Evolutionary conservation across 2,797 vertebrate species (phyloP).

Genomic region (Halcyon badia): DNA sequence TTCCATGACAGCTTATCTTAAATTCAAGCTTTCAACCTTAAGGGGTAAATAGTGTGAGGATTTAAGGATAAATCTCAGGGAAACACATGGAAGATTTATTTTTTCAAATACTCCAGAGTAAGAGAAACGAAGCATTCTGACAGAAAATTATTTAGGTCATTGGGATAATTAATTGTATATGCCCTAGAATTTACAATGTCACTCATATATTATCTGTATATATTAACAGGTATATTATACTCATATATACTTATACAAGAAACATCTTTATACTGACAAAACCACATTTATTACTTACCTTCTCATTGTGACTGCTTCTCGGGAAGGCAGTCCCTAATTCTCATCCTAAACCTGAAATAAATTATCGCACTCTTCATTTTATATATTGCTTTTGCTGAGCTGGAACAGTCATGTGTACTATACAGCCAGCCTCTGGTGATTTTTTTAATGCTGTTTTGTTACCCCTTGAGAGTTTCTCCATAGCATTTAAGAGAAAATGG

Average conservation of each 20-base stretch:
- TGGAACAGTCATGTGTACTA: background rate
- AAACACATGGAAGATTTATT: slow-evolving; percentile 30
- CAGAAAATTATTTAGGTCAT: slow-evolving; percentile 51
- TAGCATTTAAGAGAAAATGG: background rate
- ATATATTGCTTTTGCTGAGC: background rate
- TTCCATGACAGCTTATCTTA: slow-evolving; percentile 26
- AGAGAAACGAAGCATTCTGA: background rate
- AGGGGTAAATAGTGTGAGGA: slow-evolving; percentile 53
- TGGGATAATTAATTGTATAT: slow-evolving; percentile 1
- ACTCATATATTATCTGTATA: background rate
- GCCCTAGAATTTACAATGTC: background rate
- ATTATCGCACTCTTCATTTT: background rate
- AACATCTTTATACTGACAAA: background rate
- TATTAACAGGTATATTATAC: background rate
- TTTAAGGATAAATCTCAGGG: slow-evolving; percentile 50
- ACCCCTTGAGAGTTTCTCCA: background rate
- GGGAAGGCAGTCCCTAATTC: background rate
- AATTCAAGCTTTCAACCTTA: slow-evolving; percentile 54
- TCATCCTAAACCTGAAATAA: background rate
- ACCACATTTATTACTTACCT: background rate
- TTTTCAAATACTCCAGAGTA: background rate
- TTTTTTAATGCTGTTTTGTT: background rate
- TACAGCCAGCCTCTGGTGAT: background rate
- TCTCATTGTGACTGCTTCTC: background rate
- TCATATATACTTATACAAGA: background rate